Conservation (phyloP, 2,797 vertebrate species). For the Amblyraja radiata region DNA sequence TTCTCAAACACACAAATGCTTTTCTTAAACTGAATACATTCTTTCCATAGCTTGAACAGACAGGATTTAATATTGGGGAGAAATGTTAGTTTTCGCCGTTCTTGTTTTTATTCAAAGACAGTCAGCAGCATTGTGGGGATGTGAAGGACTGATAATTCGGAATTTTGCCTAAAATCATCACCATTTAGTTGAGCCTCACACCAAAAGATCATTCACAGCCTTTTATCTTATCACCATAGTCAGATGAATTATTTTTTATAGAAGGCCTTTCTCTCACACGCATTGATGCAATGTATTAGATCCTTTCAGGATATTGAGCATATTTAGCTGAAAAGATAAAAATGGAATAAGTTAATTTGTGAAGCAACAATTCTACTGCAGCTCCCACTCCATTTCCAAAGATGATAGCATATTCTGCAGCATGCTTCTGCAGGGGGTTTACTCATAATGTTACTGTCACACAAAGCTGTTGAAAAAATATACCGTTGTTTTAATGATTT, state of each 20-base stretch:
- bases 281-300: neutral
- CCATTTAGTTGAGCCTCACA: neutral
- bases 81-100: neutral
- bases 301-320: constrained; percentile 6
- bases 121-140: neutral
- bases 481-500: neutral
- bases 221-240: neutral
- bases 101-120: constrained; percentile 4
- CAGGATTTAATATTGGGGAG: constrained; percentile 14
- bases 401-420: neutral
- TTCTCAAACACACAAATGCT: constrained; percentile 24
- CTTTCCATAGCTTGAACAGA: constrained; percentile 1
- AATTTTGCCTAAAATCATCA: neutral
- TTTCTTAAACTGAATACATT: constrained; percentile 4
- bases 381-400: neutral
- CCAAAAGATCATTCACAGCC: neutral
- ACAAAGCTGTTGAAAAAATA: neutral
- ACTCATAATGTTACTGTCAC: neutral
- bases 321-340: constrained; percentile 30
- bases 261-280: neutral
- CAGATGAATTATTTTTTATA: neutral
- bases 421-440: neutral
- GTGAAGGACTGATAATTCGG: neutral
- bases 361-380: neutral
- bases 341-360: constrained; percentile 27